Percentiles rank a stretch among this genome's conserved stretches.
Evolutionary conservation across 2,888 invertebrate genomes (phyloP).

Genomic region (Parnassius smintheus): DNA sequence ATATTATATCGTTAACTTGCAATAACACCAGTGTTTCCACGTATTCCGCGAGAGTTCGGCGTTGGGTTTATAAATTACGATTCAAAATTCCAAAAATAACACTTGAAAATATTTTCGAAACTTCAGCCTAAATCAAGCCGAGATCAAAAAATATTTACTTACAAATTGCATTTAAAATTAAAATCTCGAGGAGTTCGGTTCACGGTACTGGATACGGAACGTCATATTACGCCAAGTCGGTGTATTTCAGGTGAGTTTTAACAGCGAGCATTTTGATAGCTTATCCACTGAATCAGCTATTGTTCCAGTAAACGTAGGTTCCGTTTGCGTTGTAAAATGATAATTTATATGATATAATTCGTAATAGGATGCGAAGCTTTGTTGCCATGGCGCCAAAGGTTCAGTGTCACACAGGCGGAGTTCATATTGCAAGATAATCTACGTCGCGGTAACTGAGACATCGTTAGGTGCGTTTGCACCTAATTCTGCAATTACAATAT

Average conservation of each 20-base stretch:
- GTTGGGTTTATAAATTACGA: slow-evolving; percentile 34
- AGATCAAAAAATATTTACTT: background rate
- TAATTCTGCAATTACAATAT: background rate
- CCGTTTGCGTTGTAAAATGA: slow-evolving; percentile 13
- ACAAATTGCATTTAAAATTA: background rate
- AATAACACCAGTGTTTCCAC: slow-evolving; percentile 40
- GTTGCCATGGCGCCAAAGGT: slow-evolving; percentile 57
- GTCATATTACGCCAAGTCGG: slow-evolving; percentile 9
- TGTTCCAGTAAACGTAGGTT: slow-evolving; percentile 5
- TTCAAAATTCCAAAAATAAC: slow-evolving; percentile 11
- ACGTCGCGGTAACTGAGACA: background rate
- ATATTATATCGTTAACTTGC: slow-evolving; percentile 42
- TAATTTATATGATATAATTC: slow-evolving; percentile 39
- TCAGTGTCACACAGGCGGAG: slow-evolving; percentile 32
- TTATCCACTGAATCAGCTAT: slow-evolving; percentile 10
- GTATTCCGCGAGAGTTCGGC: slow-evolving; percentile 31
- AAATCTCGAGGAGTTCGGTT: background rate
- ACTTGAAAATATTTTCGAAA: background rate
- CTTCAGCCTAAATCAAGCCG: background rate
- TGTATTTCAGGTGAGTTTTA: slow-evolving; percentile 20
- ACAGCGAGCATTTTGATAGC: background rate
- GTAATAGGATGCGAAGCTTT: slow-evolving; percentile 39
- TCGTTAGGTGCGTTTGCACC: slow-evolving; percentile 14
- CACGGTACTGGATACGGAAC: background rate
- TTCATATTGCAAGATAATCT: slow-evolving; percentile 24